Evolutionary conservation across 2,888 invertebrate species (phyloP).

Genomic region (Andrena bucephala): DNA sequence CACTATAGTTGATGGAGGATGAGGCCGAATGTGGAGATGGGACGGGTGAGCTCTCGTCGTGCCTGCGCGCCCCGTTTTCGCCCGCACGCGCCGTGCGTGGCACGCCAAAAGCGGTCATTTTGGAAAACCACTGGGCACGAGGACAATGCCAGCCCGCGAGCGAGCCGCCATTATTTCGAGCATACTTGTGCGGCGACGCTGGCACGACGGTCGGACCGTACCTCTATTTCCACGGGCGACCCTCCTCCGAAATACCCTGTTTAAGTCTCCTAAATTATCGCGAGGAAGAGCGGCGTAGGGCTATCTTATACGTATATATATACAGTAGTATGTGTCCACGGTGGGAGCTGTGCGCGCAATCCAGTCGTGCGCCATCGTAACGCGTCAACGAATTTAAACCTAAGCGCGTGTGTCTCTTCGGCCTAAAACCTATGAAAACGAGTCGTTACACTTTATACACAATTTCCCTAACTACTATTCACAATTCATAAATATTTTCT

Average conservation of each 20-base stretch:
- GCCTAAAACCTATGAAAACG: slow-evolving; percentile 66
- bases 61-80: slow-evolving; percentile 54
- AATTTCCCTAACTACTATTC: slow-evolving; percentile 74
- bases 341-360: slow-evolving; percentile 28
- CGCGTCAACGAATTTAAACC: slow-evolving; percentile 71
- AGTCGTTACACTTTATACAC: slow-evolving; percentile 69
- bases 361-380: slow-evolving; percentile 64
- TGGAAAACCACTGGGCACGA: slow-evolving; percentile 79
- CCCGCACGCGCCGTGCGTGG: slow-evolving; percentile 80
- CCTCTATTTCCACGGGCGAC: slow-evolving; percentile 9
- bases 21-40: slow-evolving; percentile 16
- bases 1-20: slow-evolving; percentile 66
- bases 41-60: slow-evolving; percentile 34
- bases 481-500: slow-evolving; percentile 77
- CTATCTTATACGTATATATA: slow-evolving; percentile 27
- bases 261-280: slow-evolving; percentile 70
- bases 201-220: slow-evolving; percentile 46
- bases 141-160: slow-evolving; percentile 76
- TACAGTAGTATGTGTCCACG: neutral
- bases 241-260: slow-evolving; percentile 76
- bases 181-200: slow-evolving; percentile 55
- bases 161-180: slow-evolving; percentile 77
- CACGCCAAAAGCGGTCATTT: slow-evolving; percentile 83
- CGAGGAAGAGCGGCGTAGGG: slow-evolving; percentile 43
- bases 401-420: slow-evolving; percentile 53